A percentile compares a stretch with the other conserved stretches of the same genome.
Evolutionary conservation across 2,888 invertebrate species (phyloP).

Genomic region (Troilus luridus): DNA sequence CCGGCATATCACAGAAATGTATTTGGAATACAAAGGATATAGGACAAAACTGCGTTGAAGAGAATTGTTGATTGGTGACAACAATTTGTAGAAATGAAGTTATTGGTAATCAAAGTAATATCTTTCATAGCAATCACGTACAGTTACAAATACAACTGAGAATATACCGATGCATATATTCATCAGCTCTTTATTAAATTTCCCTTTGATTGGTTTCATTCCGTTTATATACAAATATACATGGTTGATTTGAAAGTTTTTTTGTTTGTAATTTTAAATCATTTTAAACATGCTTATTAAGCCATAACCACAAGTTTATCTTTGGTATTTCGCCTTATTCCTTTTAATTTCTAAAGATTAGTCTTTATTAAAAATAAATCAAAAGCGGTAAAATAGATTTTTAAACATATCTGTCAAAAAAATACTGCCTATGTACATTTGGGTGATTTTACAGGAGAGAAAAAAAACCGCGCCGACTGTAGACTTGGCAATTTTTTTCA

Average conservation of each 20-base stretch:
- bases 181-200: background rate
- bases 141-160: background rate
- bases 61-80: background rate
- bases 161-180: background rate
- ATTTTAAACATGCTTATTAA: background rate
- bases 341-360: background rate
- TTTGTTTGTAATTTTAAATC: background rate
- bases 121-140: background rate
- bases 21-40: slow-evolving; percentile 20
- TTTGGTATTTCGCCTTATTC: background rate
- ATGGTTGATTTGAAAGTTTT: background rate
- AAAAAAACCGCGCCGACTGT: too few species aligned
- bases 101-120: slow-evolving; percentile 38
- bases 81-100: slow-evolving; percentile 34
- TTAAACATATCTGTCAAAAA: background rate
- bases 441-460: too few species aligned
- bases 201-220: background rate
- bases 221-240: background rate
- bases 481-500: too few species aligned
- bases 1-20: background rate
- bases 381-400: background rate
- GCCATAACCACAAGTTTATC: background rate
- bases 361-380: background rate
- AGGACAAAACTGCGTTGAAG: background rate
- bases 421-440: too few species aligned